These are phyloP conservation scores for Pyrocoelia pectoralis DNA, from an alignment of 2,888 invertebrate genomes.

Conservation along the genomic window DNA sequence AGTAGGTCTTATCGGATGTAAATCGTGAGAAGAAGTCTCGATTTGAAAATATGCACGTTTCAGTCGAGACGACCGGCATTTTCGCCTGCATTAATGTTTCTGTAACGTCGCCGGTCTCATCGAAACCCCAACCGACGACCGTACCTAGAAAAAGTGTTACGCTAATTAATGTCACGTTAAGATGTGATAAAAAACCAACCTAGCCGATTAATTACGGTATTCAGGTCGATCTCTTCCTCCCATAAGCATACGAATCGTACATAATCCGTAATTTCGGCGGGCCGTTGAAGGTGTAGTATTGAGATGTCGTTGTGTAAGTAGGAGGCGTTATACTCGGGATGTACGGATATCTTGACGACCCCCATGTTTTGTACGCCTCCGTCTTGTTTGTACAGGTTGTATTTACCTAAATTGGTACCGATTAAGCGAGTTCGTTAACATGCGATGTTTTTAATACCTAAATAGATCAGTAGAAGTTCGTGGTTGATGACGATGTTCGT, in stretches of 20 bases:
- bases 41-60: conserved; percentile 68
- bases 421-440: not conserved
- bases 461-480: conserved; percentile 52
- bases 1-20: conserved; percentile 63
- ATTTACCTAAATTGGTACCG: conserved; percentile 46
- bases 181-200: conserved; percentile 16
- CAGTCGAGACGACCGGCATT: conserved; percentile 68
- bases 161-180: too few species aligned
- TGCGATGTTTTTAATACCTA: conserved; percentile 53
- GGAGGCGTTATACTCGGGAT: conserved; percentile 56
- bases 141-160: conserved; percentile 45
- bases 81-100: conserved; percentile 65
- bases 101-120: conserved; percentile 64
- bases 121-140: conserved; percentile 62
- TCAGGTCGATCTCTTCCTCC: conserved; percentile 47
- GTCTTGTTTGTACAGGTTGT: conserved; percentile 56
- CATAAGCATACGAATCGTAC: conserved; percentile 70
- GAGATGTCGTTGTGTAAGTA: conserved; percentile 64
- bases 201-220: conserved; percentile 23
- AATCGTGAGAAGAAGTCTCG: conserved; percentile 68
- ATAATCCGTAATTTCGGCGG: conserved; percentile 61
- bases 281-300: conserved; percentile 62
- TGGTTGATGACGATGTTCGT: conserved; percentile 50
- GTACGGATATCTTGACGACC: conserved; percentile 55
- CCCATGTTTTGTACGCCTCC: conserved; percentile 60